A percentile compares a stretch with the other conserved stretches of the same genome.
phyloP scores from a whole-genome alignment of 2,888 invertebrate species.

The Punctoribates punctum region DNA sequence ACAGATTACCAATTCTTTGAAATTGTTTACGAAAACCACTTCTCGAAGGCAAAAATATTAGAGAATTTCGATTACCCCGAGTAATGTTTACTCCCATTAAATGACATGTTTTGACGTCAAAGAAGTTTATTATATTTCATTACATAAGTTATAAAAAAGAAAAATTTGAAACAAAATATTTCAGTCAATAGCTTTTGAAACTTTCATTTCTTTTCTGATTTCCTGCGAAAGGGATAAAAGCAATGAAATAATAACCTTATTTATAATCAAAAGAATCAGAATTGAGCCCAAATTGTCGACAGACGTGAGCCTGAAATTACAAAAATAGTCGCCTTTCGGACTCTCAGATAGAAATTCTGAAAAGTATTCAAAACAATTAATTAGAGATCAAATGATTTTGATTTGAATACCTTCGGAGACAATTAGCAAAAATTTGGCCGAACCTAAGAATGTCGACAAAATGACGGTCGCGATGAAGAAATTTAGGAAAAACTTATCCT shows the following conservation, averaged over 20 bases:
- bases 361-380: neutral
- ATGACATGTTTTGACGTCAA: too few relatives aligned
- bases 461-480: neutral
- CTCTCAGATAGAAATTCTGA: neutral
- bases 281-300: neutral
- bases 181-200: neutral
- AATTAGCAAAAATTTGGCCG: neutral
- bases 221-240: neutral
- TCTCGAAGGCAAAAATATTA: too few relatives aligned
- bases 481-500: slow-evolving; percentile 1
- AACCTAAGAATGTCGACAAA: neutral
- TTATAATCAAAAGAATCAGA: neutral
- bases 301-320: neutral
- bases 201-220: neutral
- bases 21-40: too few relatives aligned
- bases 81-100: too few relatives aligned
- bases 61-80: too few relatives aligned
- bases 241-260: neutral
- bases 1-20: too few relatives aligned
- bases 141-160: too few relatives aligned
- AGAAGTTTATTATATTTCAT: too few relatives aligned
- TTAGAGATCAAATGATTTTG: neutral
- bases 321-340: neutral
- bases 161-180: neutral
- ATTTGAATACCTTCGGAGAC: neutral